Base-by-base conservation (phyloP, 1,140 invertebrate genomes). In the Procambarus virginalis region DNA sequence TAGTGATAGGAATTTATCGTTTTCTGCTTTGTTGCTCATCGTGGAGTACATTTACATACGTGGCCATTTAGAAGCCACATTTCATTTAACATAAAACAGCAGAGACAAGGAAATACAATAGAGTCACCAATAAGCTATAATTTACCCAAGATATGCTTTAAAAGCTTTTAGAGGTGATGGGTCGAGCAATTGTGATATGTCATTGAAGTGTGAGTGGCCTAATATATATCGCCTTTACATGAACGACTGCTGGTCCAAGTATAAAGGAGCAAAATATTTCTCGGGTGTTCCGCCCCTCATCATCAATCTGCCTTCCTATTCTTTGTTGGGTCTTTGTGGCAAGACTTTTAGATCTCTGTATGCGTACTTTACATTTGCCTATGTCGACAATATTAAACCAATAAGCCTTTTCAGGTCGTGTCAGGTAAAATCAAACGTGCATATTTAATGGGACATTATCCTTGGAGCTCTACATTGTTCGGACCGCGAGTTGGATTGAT, bases 331-430 rank as follows among this genome's bases (percentile, higher is more conserved):
- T 17, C 78, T 80, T 80, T 80, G 78, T 80, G 78, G 78, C 78
- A 55, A 80, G 49, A 80, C 17, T 34, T 80, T 80, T 34, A 20
- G 58, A 22, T 80, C 34, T 51, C 55, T 51, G 78, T 58, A 58
- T 17, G 20, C 64, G 34, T 12, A 68, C 82, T 70, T 70, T 68
- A 48, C 82, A 84, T 84, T 73, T 49, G 64, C 82, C 60, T 84
- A 20, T 46, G 48, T 84, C 68, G 64, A 49, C 64, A 73, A 22
- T 68, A 84, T 73, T 84, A 84, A 84, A 84, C 82, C 82, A 84
- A 84, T 84, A 84, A 46, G 68, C 14, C 60, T 73, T 84, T 84
- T 73, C 82, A 84, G 46, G n/a, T 10, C 9, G 20, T 12, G 82
- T 68, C 82, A 75, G n/a, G 82, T 49, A 45, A 73, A 84, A 73